Conservation (phyloP, 53 echinoderm and acorn worm species). For the Paracentrotus lividus region DNA sequence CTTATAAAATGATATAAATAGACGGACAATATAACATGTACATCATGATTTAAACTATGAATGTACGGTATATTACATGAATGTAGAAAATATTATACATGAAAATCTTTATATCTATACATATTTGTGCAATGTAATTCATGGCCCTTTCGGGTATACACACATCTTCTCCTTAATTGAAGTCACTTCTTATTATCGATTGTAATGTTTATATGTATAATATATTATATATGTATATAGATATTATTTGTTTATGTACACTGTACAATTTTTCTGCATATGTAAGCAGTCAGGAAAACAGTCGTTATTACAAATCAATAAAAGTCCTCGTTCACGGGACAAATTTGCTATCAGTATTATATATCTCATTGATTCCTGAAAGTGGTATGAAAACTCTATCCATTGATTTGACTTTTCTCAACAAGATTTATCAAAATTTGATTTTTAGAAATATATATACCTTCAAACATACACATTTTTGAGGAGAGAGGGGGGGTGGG, state of each 20-base stretch:
- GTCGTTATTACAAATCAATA: too few species aligned
- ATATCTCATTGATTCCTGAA: too few species aligned
- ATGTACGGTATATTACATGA: slow-evolving; percentile 41
- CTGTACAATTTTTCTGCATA: background rate
- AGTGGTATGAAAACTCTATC: too few species aligned
- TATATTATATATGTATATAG: background rate
- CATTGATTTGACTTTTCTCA: too few species aligned
- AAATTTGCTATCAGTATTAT: too few species aligned
- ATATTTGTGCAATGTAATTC: slow-evolving; percentile 37
- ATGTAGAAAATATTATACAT: slow-evolving; percentile 33
- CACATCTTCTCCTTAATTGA: background rate
- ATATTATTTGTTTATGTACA: slow-evolving; percentile 19
- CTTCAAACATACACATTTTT: too few species aligned
- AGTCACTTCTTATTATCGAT: background rate
- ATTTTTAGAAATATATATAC: too few species aligned
- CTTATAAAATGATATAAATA: background rate
- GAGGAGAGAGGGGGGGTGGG: too few species aligned
- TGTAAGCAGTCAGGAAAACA: too few species aligned
- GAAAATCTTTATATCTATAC: slow-evolving; percentile 36
- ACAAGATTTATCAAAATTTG: too few species aligned
- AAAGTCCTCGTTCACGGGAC: too few species aligned
- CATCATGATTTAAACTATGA: slow-evolving; percentile 15
- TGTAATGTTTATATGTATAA: background rate
- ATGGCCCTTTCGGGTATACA: background rate
- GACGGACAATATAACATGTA: background rate